Conservation (phyloP, 1,140 invertebrate genomes). For the Calycopis cecrops region DNA sequence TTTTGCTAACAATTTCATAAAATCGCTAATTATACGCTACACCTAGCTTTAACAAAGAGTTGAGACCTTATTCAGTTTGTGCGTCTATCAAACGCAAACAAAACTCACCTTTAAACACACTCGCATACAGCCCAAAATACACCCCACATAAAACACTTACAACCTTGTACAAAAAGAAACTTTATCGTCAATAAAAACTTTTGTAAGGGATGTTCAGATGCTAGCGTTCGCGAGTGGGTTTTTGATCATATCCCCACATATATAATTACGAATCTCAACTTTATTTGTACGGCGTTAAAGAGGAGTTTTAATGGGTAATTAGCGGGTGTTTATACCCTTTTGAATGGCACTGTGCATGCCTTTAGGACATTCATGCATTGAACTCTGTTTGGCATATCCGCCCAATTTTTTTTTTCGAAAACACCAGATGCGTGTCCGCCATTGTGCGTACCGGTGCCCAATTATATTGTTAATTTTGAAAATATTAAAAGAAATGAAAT, state of each 20-base stretch:
- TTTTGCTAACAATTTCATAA: slow-evolving; percentile 70
- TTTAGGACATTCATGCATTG: slow-evolving; percentile 59
- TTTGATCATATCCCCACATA: slow-evolving; percentile 20
- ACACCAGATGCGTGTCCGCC: slow-evolving; percentile 60
- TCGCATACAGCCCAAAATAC: slow-evolving; percentile 27
- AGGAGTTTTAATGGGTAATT: slow-evolving; percentile 16
- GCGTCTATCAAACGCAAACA: slow-evolving; percentile 13
- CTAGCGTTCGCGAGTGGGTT: slow-evolving; percentile 31
- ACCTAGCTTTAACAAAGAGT: slow-evolving; percentile 59
- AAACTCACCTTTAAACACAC: slow-evolving; percentile 26
- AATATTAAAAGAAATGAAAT: slow-evolving; percentile 68
- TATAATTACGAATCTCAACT: slow-evolving; percentile 24
- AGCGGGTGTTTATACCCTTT: slow-evolving; percentile 16
- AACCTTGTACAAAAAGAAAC: slow-evolving; percentile 29
- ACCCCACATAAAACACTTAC: slow-evolving; percentile 18
- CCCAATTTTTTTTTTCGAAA: slow-evolving; percentile 58
- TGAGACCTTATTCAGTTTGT: slow-evolving; percentile 37
- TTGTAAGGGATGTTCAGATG: slow-evolving; percentile 71
- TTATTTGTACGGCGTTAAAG: slow-evolving; percentile 20
- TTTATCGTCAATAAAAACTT: slow-evolving; percentile 48
- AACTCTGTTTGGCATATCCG: slow-evolving; percentile 66
- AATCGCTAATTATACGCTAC: slow-evolving; percentile 69
- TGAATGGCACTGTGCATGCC: slow-evolving; percentile 28
- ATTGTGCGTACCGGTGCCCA: slow-evolving; percentile 66
- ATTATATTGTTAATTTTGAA: slow-evolving; percentile 74